phyloP scores from a whole-genome alignment of 2,888 invertebrate genomes.

The Ophioninae sp. region DNA sequence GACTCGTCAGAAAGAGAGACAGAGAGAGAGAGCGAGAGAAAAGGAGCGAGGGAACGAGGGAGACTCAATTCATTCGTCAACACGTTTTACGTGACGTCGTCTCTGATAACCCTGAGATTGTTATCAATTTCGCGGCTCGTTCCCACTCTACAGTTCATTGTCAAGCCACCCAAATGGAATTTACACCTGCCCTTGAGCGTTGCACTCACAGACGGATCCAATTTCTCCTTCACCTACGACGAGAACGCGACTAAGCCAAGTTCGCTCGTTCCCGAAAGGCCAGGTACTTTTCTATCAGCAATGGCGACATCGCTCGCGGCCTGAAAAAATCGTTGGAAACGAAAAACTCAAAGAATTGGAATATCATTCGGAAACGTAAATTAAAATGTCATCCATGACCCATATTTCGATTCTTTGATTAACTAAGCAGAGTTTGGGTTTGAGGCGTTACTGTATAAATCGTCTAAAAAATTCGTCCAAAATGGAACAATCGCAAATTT shows the following conservation, averaged over 20 bases:
- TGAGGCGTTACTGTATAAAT: too few species aligned
- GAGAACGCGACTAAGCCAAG: not conserved
- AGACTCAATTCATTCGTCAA: conserved; percentile 41
- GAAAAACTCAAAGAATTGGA: not conserved
- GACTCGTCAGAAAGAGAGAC: conserved; percentile 12
- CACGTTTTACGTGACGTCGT: conserved; percentile 8
- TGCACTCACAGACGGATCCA: not conserved
- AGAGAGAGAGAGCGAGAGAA: not conserved
- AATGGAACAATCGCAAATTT: too few species aligned
- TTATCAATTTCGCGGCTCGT: not conserved
- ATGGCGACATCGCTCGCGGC: too few species aligned
- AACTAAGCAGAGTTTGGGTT: too few species aligned
- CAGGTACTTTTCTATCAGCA: not conserved
- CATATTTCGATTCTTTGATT: too few species aligned
- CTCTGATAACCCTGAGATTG: not conserved
- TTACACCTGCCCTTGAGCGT: not conserved
- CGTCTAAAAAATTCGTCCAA: too few species aligned
- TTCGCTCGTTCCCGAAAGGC: too few species aligned
- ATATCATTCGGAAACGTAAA: too few species aligned
- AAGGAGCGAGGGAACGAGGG: not conserved
- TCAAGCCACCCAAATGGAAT: not conserved
- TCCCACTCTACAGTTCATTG: not conserved
- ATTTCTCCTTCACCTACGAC: not conserved
- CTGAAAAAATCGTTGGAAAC: not conserved
- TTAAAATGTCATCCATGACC: too few species aligned